A percentile compares a stretch with the other conserved stretches of the same genome.
Evolutionary conservation across 2,113 vertebrate species (phyloP).

Genomic region (Caranx ignobilis): DNA sequence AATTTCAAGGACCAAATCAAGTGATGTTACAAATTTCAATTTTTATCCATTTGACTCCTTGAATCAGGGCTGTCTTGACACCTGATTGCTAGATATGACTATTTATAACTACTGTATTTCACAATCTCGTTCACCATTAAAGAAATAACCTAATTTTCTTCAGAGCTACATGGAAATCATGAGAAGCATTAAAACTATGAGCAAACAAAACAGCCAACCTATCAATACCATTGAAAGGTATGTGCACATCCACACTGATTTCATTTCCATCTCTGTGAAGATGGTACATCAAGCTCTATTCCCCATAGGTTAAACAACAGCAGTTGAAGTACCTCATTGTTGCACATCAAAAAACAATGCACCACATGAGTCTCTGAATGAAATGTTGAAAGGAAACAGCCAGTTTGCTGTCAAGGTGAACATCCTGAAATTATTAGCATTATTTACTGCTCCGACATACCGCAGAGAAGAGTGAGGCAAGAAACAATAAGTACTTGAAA

Average conservation of each 20-base stretch:
- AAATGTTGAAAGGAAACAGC: constrained; percentile 74
- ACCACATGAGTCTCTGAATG: constrained; percentile 65
- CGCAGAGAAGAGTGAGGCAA: constrained; percentile 40
- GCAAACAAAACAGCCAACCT: constrained; percentile 61
- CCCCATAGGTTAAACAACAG: constrained; percentile 79
- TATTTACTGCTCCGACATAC: constrained; percentile 74
- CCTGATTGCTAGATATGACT: constrained; percentile 25
- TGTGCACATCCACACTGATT: constrained; percentile 46
- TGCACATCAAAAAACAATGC: constrained; percentile 74
- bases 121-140: constrained; percentile 31
- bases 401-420: constrained; percentile 78
- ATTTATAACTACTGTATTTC: constrained; percentile 22
- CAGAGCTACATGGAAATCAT: constrained; percentile 47
- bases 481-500: constrained; percentile 64
- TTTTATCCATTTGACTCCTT: constrained; percentile 28
- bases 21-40: constrained; percentile 28
- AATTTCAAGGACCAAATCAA: constrained; percentile 46
- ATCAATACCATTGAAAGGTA: constrained; percentile 69
- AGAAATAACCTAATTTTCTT: constrained; percentile 61
- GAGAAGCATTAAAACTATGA: constrained; percentile 50
- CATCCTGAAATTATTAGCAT: constrained; percentile 78
- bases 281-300: constrained; percentile 70
- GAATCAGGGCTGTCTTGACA: constrained; percentile 24
- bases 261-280: constrained; percentile 71
- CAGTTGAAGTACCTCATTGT: constrained; percentile 69